Percentiles rank a stretch among this genome's conserved stretches.
Conservation (phyloP, 2,888 invertebrate genomes). For the Macrosoma leucophasiata region DNA sequence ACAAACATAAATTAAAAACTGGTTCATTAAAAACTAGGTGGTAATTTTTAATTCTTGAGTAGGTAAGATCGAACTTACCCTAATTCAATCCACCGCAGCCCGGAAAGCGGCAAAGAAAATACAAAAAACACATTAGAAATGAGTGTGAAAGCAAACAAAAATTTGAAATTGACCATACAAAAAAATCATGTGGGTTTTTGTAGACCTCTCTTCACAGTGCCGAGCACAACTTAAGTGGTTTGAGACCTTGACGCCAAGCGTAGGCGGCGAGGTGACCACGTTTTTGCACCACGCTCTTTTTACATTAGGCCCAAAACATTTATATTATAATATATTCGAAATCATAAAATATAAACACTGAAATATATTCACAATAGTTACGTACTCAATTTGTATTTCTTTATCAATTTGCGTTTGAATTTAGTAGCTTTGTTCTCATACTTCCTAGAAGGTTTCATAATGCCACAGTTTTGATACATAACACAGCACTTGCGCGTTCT, state of each 20-base stretch:
- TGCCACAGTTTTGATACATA: conserved; percentile 25
- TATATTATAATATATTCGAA: conserved; percentile 28
- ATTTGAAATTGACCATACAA: too few relatives aligned
- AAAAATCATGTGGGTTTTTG: too few relatives aligned
- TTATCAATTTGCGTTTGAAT: conserved; percentile 62
- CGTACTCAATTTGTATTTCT: conserved; percentile 56
- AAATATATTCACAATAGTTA: conserved; percentile 11
- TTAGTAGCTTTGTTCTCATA: conserved; percentile 53
- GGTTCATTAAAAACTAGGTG: too few relatives aligned
- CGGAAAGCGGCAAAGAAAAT: too few relatives aligned
- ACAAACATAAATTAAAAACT: too few relatives aligned
- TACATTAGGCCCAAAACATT: not conserved
- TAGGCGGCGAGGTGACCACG: conserved; percentile 44
- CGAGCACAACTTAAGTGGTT: conserved; percentile 44
- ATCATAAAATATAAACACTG: conserved; percentile 30
- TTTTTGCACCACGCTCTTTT: conserved; percentile 37
- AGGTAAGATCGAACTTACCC: too few relatives aligned
- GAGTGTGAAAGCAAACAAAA: too few relatives aligned
- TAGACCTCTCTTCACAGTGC: too few relatives aligned
- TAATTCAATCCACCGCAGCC: too few relatives aligned
- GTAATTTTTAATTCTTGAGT: too few relatives aligned
- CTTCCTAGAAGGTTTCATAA: conserved; percentile 54
- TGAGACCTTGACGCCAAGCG: conserved; percentile 50
- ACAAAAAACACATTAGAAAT: too few relatives aligned
- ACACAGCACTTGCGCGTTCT: conserved; percentile 7